A percentile compares a stretch with the other conserved stretches of the same genome.
Evolutionary conservation across 2,113 vertebrate species (phyloP).

Genomic region (Chaetops frenatus): DNA sequence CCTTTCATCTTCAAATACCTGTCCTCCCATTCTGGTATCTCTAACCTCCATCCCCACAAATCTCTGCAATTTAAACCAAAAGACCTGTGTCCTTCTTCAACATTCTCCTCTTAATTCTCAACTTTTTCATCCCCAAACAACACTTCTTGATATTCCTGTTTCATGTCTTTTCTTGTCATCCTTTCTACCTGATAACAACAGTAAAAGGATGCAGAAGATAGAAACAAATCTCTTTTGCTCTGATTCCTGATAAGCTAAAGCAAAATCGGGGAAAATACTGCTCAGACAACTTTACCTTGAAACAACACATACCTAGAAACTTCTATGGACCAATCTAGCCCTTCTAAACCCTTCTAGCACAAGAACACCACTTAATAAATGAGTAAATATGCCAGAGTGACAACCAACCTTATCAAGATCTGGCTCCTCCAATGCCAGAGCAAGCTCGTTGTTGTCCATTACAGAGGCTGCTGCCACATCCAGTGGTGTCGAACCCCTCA

Average conservation of each 20-base stretch:
- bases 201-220: neutral
- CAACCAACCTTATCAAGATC: slow-evolving; percentile 89
- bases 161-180: neutral
- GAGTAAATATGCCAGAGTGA: neutral
- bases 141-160: neutral
- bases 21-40: neutral
- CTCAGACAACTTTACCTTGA: neutral
- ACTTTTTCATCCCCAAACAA: neutral
- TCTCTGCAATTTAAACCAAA: neutral
- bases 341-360: neutral
- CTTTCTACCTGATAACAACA: neutral
- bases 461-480: slow-evolving; percentile 97
- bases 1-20: neutral
- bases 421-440: slow-evolving; percentile 90
- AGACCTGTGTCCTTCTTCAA: neutral
- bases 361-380: neutral
- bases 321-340: neutral
- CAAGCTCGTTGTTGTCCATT: slow-evolving; percentile 98
- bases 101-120: neutral
- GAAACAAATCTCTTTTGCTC: neutral
- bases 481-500: slow-evolving; percentile 95
- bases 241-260: neutral
- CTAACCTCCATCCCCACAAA: neutral
- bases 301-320: neutral
- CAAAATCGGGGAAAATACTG: neutral